Conservation (phyloP, 2,113 vertebrate genomes). For the Speoplatyrhinus poulsoni region DNA sequence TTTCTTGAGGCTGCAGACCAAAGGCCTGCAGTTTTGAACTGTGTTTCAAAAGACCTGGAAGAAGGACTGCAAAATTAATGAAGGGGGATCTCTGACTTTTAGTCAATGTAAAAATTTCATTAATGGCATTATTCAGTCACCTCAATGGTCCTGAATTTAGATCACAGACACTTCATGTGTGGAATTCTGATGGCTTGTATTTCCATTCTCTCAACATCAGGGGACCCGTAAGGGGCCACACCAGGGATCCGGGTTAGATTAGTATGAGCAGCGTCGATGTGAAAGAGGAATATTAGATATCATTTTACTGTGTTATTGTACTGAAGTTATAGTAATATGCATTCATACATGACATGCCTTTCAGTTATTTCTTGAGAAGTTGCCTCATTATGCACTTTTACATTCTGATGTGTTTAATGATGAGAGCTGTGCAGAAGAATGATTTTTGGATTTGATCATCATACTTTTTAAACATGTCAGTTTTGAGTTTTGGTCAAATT, state of each 20-base stretch:
- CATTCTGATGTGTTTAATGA: background rate
- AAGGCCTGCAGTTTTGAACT: constrained; percentile 8
- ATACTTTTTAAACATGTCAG: background rate
- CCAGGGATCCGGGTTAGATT: constrained; percentile 34
- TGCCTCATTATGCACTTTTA: background rate
- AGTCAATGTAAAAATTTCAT: constrained; percentile 75
- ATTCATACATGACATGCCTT: constrained; percentile 4
- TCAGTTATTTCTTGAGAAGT: background rate
- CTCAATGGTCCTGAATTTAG: constrained; percentile 72
- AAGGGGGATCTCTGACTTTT: constrained; percentile 69
- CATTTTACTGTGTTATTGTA: constrained; percentile 16
- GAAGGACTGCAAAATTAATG: constrained; percentile 70
- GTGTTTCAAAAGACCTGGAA: constrained; percentile 41
- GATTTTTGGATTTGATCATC: background rate
- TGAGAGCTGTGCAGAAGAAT: background rate
- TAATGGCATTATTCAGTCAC: constrained; percentile 75
- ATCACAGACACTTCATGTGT: constrained; percentile 57
- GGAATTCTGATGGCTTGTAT: constrained; percentile 71
- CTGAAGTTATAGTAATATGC: background rate
- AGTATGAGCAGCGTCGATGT: constrained; percentile 28
- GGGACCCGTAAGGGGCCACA: constrained; percentile 38
- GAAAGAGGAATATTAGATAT: constrained; percentile 15
- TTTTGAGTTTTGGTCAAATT: background rate
- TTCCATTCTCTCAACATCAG: constrained; percentile 60
- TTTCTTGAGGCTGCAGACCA: constrained; percentile 10